Percentiles rank a stretch among this genome's conserved stretches.
Conservation (phyloP, 2,888 invertebrate species). For the Drosophila birchii region DNA sequence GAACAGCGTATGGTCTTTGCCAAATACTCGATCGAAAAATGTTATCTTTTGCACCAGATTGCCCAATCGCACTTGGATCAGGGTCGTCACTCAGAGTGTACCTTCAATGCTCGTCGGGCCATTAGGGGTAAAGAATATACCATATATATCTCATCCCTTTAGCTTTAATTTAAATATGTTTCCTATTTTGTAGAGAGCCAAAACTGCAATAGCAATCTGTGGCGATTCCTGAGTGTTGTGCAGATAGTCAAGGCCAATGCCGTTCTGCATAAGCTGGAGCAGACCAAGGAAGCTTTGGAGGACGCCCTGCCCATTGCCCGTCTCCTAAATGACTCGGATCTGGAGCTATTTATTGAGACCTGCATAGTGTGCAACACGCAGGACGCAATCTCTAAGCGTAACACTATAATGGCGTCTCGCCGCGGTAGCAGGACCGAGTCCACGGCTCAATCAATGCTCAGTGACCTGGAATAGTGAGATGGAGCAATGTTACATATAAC, state of each 20-base stretch:
- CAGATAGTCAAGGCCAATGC: slow-evolving; percentile 77
- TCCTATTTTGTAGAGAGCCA: slow-evolving; percentile 31
- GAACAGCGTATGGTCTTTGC: slow-evolving; percentile 78
- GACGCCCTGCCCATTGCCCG: slow-evolving; percentile 42
- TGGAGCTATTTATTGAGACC: slow-evolving; percentile 50
- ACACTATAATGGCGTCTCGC: slow-evolving; percentile 1
- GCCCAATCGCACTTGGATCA: slow-evolving; percentile 70
- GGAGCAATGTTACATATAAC: neutral
- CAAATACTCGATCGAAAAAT: slow-evolving; percentile 77
- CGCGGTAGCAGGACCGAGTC: slow-evolving; percentile 29
- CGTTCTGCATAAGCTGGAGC: slow-evolving; percentile 78
- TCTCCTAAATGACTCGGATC: neutral
- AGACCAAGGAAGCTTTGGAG: slow-evolving; percentile 68
- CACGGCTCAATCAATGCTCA: slow-evolving; percentile 2
- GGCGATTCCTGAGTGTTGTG: slow-evolving; percentile 75
- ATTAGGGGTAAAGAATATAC: slow-evolving; percentile 58
- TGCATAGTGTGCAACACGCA: slow-evolving; percentile 48
- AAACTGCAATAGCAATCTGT: slow-evolving; percentile 69
- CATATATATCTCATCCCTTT: neutral
- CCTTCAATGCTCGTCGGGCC: slow-evolving; percentile 72
- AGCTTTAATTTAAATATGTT: neutral
- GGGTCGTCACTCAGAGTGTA: slow-evolving; percentile 77
- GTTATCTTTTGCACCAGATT: slow-evolving; percentile 77
- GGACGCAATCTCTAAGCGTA: slow-evolving; percentile 24
- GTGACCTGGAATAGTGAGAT: neutral